Percentiles rank a stretch among this genome's conserved stretches.
phyloP scores from a whole-genome alignment of 1,140 invertebrate genomes.

The Diploscapter pachys region DNA sequence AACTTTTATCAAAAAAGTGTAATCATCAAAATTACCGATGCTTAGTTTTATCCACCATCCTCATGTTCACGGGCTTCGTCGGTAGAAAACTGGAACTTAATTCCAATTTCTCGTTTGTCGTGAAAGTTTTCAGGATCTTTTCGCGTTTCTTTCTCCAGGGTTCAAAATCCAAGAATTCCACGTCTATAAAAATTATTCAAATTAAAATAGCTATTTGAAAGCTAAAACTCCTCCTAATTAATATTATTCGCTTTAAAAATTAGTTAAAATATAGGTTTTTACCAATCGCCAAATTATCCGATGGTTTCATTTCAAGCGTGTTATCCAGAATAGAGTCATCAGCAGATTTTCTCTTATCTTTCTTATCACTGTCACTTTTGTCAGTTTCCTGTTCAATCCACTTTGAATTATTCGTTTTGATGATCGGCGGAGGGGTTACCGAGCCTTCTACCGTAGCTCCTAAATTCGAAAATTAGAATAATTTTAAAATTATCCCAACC shows the following conservation, averaged over 20 bases:
- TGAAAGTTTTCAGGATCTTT: conserved; percentile 2
- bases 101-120: background rate
- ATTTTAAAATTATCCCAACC: background rate
- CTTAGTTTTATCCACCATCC: background rate
- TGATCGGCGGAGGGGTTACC: background rate
- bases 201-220: background rate
- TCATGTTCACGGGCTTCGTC: background rate
- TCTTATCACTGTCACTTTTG: too few species aligned
- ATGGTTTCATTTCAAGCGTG: conserved; percentile 5
- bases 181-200: conserved; percentile 6
- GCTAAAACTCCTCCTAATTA: background rate
- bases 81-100: too few species aligned
- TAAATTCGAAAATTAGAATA: conserved; percentile 2
- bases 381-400: background rate
- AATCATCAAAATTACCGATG: too few species aligned
- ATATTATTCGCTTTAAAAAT: too few species aligned
- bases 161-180: conserved; percentile 2
- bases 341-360: too few species aligned
- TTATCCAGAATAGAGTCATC: background rate
- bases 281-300: conserved; percentile 4
- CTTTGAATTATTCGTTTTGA: background rate
- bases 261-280: background rate
- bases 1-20: too few species aligned
- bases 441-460: conserved; percentile 5
- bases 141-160: conserved; percentile 4